Conservation (phyloP, 2,797 vertebrate species). For the Myotis myotis region DNA sequence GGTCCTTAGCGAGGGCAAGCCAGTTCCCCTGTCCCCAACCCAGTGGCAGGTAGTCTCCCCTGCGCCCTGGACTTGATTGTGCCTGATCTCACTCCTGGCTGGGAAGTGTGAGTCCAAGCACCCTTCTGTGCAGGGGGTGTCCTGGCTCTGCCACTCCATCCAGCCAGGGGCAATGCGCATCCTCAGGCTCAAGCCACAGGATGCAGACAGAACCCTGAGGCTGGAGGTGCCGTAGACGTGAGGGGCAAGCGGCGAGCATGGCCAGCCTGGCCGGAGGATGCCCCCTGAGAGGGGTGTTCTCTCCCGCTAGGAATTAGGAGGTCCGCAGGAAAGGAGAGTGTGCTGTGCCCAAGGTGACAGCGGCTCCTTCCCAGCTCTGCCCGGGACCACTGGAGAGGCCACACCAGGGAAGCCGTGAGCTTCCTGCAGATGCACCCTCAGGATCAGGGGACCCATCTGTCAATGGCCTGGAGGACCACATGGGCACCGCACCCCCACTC, state of each 20-base stretch:
- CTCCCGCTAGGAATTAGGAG: not conserved
- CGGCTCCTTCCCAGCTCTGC: not conserved
- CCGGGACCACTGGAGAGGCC: not conserved
- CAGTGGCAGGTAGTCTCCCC: not conserved
- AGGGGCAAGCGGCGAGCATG: not conserved
- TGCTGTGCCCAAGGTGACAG: not conserved
- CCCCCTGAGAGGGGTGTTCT: not conserved
- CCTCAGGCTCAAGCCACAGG: not conserved
- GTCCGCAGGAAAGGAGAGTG: not conserved
- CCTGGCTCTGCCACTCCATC: not conserved
- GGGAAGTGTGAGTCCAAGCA: constrained; percentile 48
- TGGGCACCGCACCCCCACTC: not conserved
- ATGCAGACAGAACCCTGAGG: not conserved
- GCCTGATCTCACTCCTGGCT: constrained; percentile 24
- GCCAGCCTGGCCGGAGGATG: not conserved
- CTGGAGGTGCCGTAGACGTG: not conserved
- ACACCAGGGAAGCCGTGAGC: not conserved
- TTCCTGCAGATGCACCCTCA: not conserved
- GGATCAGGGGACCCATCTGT: too few species aligned
- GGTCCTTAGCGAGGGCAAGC: not conserved
- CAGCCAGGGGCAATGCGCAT: not conserved
- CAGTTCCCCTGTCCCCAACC: not conserved
- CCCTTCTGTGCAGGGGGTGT: not conserved
- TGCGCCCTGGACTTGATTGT: constrained; percentile 19
- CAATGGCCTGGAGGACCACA: not conserved